Base-by-base conservation (phyloP, 2,797 vertebrate species). In the Clarias pachynema region DNA sequence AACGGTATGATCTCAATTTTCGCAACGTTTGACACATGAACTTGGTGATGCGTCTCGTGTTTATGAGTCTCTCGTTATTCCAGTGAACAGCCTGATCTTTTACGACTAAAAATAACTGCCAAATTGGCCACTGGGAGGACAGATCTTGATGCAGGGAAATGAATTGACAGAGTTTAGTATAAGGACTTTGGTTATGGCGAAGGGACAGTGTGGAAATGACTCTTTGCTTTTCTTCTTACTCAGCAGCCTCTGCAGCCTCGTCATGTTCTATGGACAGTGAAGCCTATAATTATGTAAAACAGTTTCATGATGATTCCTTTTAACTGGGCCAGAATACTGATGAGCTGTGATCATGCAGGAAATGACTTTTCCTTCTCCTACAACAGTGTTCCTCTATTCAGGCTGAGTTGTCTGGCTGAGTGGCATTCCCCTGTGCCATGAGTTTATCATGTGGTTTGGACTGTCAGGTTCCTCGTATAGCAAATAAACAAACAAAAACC, bases 211-310 rank as follows among this genome's bases (percentile, higher is more conserved):
- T 79, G 74, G 29, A 84, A 73, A 65, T 66, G 24, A 75, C 26
- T 31, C 53, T 84, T 84, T 83, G 31, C 53, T 49, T 77, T 83
- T 79, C 24, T 66, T 70, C 18, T 44, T 79, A 73, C 81, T 88
- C 78, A 69, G 34, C 60, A 84, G 2, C 16, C 75, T 62, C 20
- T 57, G 49, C 77, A 86, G 63, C 63, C 16, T 59, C 56, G 80
- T n/a, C 49, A 29, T 72, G 74, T 72, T 79, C 73, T 37, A 56
- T 80, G 69, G 65, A 56, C n/a, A 79, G 81, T 66, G 56, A 80
- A 72, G 83, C 57, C 75, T 81, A 34, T 66, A 81, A 81, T 84
- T 78, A 84, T 80, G 49, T 62, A 77, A 66, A 44, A 62, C 79
- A 66, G 31, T 65, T 75, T 77, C 69, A 62, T 65, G 40, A 73